Conservation (phyloP, 2,888 invertebrate species). For the Lasioglossum figueresi region DNA sequence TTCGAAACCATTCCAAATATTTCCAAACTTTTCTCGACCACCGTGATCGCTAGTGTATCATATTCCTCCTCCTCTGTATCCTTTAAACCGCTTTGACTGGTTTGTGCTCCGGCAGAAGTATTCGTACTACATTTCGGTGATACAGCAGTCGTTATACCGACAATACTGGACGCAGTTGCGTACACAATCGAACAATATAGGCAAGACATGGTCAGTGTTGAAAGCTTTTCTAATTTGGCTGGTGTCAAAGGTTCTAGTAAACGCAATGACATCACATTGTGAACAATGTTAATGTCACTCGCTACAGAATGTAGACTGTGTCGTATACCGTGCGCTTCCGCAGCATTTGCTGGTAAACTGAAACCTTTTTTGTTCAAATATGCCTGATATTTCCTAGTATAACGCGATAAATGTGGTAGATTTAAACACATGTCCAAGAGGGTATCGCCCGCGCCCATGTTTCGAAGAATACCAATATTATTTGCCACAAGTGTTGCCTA, state of each 20-base stretch:
- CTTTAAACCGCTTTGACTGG: conserved; percentile 74
- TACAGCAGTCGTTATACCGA: conserved; percentile 86
- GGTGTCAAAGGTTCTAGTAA: conserved; percentile 94
- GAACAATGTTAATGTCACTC: conserved; percentile 93
- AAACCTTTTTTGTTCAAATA: conserved; percentile 88
- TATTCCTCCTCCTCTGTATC: conserved; percentile 90
- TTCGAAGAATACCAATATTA: conserved; percentile 91
- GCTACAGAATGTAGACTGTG: conserved; percentile 92
- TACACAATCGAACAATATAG: conserved; percentile 92
- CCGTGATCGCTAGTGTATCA: conserved; percentile 91
- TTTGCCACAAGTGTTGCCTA: conserved; percentile 92
- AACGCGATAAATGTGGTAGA: conserved; percentile 89
- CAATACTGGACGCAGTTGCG: conserved; percentile 87
- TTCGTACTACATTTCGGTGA: conserved; percentile 86
- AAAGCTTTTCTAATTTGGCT: conserved; percentile 92
- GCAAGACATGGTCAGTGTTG: conserved; percentile 92
- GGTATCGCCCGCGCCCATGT: conserved; percentile 92
- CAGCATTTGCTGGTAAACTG: conserved; percentile 88
- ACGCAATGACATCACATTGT: conserved; percentile 93
- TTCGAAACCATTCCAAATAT: conserved; percentile 93
- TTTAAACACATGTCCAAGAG: conserved; percentile 92
- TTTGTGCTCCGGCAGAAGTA: conserved; percentile 69
- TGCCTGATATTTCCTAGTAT: conserved; percentile 87
- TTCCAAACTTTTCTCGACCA: conserved; percentile 95
- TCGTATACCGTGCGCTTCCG: conserved; percentile 90